Base-by-base conservation (phyloP, 2,797 vertebrate species). In the Sebastes steindachneri region DNA sequence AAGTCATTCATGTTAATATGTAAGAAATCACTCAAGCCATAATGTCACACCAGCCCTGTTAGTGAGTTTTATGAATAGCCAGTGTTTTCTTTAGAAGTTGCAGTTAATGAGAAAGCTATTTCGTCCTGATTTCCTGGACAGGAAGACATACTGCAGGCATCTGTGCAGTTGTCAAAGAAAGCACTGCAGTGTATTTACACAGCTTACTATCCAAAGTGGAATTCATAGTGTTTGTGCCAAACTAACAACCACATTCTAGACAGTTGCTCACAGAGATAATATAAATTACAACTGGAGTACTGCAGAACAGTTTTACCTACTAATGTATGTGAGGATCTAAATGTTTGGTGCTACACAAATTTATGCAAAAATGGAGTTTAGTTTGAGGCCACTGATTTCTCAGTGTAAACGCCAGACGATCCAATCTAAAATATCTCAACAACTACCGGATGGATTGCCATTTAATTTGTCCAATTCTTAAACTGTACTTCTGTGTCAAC, bases 251-350 rank as follows among this genome's bases (percentile, higher is more conserved):
- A 58, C 21, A 51, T 48, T 75, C 4, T 28, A 60, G 57, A 73
- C 59, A 9, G 41, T 66, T 53, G 57, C 25, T 58, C 41, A 73
- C 53, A 70, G 45, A 84, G 57, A 82, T 72, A 58, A 71, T 25
- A 62, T 15, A 63, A 69, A 80, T 75, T 55, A 60, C 12, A 25
- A 10, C 48, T 10, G 7, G 11, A 60, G 17, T 25, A 9, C 68
- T 17, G 41, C 63, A 66, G 58, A 68, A 64, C 29, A 41, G 60
- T 83, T 77, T 73, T 19, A 80, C 82, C 83, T 64, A 37, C 60
- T 77, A 68, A 71, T 75, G 15, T 54, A 82, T 82, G 79, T 73
- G 69, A 83, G 70, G 75, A 59, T 83, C 41, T 70, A 19, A 80
- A 74, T 17, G 26, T 82, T 73, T 58, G 59, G 53, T 77, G 69